Base-by-base conservation (phyloP, 1,140 invertebrate species). In the Pararge aegeria region DNA sequence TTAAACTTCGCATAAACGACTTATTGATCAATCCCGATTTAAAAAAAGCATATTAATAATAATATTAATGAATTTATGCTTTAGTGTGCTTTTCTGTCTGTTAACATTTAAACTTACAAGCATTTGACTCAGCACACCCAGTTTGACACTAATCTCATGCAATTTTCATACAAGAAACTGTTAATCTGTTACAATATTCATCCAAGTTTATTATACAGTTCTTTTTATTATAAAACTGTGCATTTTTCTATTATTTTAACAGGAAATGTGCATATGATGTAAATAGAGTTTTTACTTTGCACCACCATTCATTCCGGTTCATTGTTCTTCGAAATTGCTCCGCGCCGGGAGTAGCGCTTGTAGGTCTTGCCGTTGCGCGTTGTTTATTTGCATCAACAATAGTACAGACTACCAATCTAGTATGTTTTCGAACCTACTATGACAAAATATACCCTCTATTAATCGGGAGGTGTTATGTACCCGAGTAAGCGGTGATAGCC, bases 241-340 rank as follows among this genome's bases (percentile, higher is more conserved):
- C 27, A 30, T 73, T 78, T 71, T 73, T 42, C 38, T 42, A 42
- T 67, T 70, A 75, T 75, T 79, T 67, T 70, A 65, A 65, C 62
- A 73, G 63, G 58, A 76, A 83, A 80, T 83, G 68, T 83, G 77
- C 73, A 80, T 76, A 78, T 79, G 79, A 80, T 78, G 80, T 80
- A 86, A 86, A 83, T 80, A 83, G 72, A 80, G 74, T 84, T 87
- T 87, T 87, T 83, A 81, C 78, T 83, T 83, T 76, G 72, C 79
- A 74, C 75, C 70, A 78, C 76, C 68, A 85, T 87, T 87, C 83
- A 87, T 84, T 70, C 73, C 73, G 71, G 77, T 79, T 80, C 76
- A 87, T 87, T 87, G 84, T 87, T 87, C 78, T 87, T 83, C 70
- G 76, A 83, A 87, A 87, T 87, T 87, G 82, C 80, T 87, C 80